Percentiles rank a stretch among this genome's conserved stretches.
Conservation (phyloP, 2,888 invertebrate species). For the Perizoma flavofasciatum region DNA sequence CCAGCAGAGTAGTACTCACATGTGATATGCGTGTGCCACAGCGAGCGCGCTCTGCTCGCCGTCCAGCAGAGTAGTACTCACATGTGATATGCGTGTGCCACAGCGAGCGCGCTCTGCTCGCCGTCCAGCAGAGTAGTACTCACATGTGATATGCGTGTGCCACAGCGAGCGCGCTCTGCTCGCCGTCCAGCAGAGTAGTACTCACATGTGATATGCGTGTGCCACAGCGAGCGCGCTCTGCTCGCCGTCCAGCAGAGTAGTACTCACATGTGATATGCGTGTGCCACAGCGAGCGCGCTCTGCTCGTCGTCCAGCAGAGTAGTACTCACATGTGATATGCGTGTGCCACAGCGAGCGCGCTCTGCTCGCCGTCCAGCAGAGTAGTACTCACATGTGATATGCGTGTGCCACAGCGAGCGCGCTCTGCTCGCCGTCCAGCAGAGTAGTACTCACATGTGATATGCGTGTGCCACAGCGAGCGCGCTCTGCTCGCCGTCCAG, state of each 20-base stretch:
- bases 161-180: slow-evolving; percentile 50
- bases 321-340: slow-evolving; percentile 67
- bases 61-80: slow-evolving; percentile 57
- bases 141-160: slow-evolving; percentile 68
- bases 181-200: slow-evolving; percentile 50
- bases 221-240: slow-evolving; percentile 51
- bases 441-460: slow-evolving; percentile 60
- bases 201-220: slow-evolving; percentile 71
- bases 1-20: slow-evolving; percentile 62
- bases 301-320: slow-evolving; percentile 53
- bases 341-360: slow-evolving; percentile 55
- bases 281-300: slow-evolving; percentile 51
- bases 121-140: slow-evolving; percentile 56
- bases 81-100: slow-evolving; percentile 68
- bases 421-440: slow-evolving; percentile 52
- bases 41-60: slow-evolving; percentile 50
- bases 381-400: slow-evolving; percentile 63
- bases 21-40: slow-evolving; percentile 63
- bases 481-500: slow-evolving; percentile 49
- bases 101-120: slow-evolving; percentile 48
- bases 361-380: slow-evolving; percentile 52
- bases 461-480: slow-evolving; percentile 63
- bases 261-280: slow-evolving; percentile 70
- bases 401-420: slow-evolving; percentile 60
- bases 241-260: slow-evolving; percentile 52